These are phyloP conservation scores for Crematogaster levior DNA, from an alignment of 2,888 invertebrate species.

Conservation along the genomic window DNA sequence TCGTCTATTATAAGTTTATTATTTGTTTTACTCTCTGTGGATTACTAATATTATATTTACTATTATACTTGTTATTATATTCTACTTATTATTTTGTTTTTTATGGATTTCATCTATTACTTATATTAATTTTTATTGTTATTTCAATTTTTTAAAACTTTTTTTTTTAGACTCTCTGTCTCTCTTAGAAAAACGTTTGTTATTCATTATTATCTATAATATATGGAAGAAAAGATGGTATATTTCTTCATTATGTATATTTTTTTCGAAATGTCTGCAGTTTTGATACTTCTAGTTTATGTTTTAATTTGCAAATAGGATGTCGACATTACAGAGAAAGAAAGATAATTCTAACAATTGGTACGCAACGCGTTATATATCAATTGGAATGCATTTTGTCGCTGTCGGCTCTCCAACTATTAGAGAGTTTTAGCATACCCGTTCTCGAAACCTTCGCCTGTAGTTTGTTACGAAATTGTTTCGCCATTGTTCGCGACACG, in stretches of 20 bases:
- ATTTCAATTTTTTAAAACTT: neutral
- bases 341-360: conserved; percentile 56
- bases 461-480: conserved; percentile 72
- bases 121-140: neutral
- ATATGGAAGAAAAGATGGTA: neutral
- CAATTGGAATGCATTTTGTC: conserved; percentile 66
- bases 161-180: too few species aligned
- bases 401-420: conserved; percentile 50
- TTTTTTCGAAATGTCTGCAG: neutral
- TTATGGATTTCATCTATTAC: neutral
- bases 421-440: conserved; percentile 60
- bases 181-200: neutral
- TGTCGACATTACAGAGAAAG: neutral
- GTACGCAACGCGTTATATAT: conserved; percentile 64
- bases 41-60: conserved; percentile 1
- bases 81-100: neutral
- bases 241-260: neutral
- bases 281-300: neutral
- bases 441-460: conserved; percentile 40
- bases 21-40: neutral
- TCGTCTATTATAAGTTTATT: neutral
- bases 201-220: neutral
- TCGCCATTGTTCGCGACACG: conserved; percentile 68
- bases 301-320: conserved; percentile 3
- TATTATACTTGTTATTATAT: too few species aligned